A percentile compares a stretch with the other conserved stretches of the same genome.
Evolutionary conservation across 2,113 vertebrate genomes (phyloP).

Genomic region (Stictonetta naevosa): DNA sequence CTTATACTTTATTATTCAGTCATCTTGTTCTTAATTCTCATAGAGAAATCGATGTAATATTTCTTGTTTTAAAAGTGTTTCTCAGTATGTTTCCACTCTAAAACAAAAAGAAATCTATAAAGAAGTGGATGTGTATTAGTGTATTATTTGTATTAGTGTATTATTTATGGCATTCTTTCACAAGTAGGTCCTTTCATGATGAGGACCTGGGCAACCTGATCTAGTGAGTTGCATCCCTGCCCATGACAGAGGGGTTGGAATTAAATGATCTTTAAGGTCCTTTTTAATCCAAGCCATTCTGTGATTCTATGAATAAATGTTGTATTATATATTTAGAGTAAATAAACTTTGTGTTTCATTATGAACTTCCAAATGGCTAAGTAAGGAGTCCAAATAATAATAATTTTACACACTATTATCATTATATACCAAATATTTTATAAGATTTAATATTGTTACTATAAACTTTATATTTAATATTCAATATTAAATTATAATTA

Average conservation of each 20-base stretch:
- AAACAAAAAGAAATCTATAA: neutral
- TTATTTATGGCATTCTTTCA: neutral
- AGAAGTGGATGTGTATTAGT: neutral
- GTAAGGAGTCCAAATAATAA: neutral
- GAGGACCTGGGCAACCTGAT: too few species aligned
- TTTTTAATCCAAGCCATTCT: too few species aligned
- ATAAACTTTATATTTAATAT: neutral
- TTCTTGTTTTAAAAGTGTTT: neutral
- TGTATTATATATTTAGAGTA: neutral
- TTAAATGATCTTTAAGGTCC: too few species aligned
- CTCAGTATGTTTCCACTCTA: neutral
- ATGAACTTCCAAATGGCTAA: neutral
- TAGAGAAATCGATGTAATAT: neutral
- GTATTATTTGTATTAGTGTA: too few species aligned
- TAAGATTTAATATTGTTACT: neutral
- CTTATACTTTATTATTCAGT: constrained; percentile 44
- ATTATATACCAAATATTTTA: neutral
- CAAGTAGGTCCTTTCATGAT: too few species aligned
- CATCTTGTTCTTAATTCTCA: neutral
- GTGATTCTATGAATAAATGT: neutral
- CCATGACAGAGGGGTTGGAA: too few species aligned
- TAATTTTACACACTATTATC: neutral
- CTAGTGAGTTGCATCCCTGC: too few species aligned
- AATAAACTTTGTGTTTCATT: neutral
- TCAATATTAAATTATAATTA: neutral